phyloP scores from a whole-genome alignment of 2,113 vertebrate species.

The Urocitellus parryii region DNA sequence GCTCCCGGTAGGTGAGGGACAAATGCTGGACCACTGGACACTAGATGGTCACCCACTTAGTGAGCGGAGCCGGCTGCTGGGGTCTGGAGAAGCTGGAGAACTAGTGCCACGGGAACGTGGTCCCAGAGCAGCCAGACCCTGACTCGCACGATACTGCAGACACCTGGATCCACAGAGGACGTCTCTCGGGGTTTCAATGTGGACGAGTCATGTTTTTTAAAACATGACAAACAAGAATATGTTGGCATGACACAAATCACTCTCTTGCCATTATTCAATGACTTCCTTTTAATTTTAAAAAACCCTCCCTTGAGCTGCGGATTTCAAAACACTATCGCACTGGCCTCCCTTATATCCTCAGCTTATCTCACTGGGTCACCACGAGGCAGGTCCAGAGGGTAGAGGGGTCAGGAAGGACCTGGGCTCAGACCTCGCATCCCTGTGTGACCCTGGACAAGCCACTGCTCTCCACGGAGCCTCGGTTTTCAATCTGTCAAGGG shows the following conservation, averaged over 20 bases:
- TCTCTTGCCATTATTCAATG: background rate
- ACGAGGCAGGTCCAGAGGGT: background rate
- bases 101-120: accelerated
- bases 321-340: background rate
- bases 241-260: background rate
- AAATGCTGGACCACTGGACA: background rate
- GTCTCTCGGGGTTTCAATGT: background rate
- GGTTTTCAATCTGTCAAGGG: background rate
- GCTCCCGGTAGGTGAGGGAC: background rate
- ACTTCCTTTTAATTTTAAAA: background rate
- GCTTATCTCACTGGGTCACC: background rate
- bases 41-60: no score
- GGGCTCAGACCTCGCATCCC: background rate
- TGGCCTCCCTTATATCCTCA: background rate
- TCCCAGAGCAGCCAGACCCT: background rate
- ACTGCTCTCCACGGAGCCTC: background rate
- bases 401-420: background rate
- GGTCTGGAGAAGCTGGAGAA: background rate
- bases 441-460: background rate
- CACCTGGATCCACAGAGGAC: background rate
- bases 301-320: no score
- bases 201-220: background rate
- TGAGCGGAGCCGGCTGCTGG: background rate
- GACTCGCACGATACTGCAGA: background rate
- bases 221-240: background rate